Base-by-base conservation (phyloP, 2,797 vertebrate species). In the Remorina albescens region DNA sequence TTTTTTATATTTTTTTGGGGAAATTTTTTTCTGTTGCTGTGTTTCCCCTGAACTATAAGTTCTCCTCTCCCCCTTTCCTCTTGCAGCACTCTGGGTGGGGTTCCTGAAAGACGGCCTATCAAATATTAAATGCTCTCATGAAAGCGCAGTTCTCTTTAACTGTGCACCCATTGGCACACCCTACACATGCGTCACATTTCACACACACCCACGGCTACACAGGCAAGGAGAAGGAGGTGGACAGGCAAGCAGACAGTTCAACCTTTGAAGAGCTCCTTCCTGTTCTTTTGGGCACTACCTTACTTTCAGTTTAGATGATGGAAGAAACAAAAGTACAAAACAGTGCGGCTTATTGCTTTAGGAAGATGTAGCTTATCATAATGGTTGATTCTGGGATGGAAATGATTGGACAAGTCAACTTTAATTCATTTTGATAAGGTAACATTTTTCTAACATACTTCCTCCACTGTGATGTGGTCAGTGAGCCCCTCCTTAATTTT, bases 41-140 rank as follows among this genome's bases (percentile, higher is more conserved):
- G 16, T 44, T 71, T 64, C 8, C 15, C 18, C 16, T n/a, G n/a
- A n/a, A n/a, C n/a, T n/a, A 47, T 34, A 72, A 58, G 23, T 30
- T 56, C 13, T n/a, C 36, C 53, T 61, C 66, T 61, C 23, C 53
- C 70, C 42, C 1, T 53, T 21, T 76, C 56, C 47, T 62, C 51
- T 66, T 6, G 34, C 62, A 50, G 50, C 59, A 25, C 44, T 30
- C 50, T 36, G 56, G 73, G 50, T 81, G 36, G 59, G 76, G 55
- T 74, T 74, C 58, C 77, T 82, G 32, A 87, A 89, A 78, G 81
- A 81, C 56, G 76, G 80, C 64, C 72, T 46, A 89, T 93, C 76
- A 91, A 92, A 84, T 91, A 91, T 92, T 91, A 82, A 88, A 86
- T 26, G 1, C 71, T 68, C 71, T 71, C 79, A 62, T 71, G 46